Evolutionary conservation across 2,113 vertebrate species (phyloP).

Genomic region (Mesembrinibis cayennensis): DNA sequence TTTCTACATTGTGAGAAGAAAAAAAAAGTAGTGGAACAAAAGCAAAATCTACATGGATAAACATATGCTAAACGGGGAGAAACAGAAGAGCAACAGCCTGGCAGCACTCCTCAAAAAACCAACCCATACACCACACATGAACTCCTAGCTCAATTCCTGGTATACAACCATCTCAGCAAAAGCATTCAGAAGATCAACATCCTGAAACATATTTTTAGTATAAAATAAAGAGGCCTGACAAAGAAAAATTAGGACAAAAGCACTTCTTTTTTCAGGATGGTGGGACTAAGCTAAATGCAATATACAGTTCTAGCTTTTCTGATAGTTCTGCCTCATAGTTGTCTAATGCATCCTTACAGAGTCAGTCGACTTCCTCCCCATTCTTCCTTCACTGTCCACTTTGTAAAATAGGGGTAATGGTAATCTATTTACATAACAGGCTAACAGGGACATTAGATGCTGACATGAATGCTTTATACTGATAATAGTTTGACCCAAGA

Average conservation of each 20-base stretch:
- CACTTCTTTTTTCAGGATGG: background rate
- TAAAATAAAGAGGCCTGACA: background rate
- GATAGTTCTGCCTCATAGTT: background rate
- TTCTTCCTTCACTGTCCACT: background rate
- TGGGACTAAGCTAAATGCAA: background rate
- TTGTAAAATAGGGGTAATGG: background rate
- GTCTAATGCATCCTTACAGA: background rate
- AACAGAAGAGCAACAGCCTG: background rate
- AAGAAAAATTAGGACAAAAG: background rate
- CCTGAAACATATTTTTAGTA: background rate
- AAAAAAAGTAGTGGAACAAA: background rate
- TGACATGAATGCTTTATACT: background rate
- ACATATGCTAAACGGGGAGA: background rate
- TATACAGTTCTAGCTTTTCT: background rate
- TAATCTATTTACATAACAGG: background rate
- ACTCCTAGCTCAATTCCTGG: background rate
- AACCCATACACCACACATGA: background rate
- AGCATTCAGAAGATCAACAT: background rate
- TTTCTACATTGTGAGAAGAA: background rate
- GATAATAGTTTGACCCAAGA: background rate
- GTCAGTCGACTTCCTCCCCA: background rate
- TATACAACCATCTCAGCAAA: background rate
- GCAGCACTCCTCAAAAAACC: background rate
- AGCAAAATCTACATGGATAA: background rate
- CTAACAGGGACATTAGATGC: background rate